Evolutionary conservation across 2,113 vertebrate species (phyloP).

Genomic region (Scytalopus superciliaris): DNA sequence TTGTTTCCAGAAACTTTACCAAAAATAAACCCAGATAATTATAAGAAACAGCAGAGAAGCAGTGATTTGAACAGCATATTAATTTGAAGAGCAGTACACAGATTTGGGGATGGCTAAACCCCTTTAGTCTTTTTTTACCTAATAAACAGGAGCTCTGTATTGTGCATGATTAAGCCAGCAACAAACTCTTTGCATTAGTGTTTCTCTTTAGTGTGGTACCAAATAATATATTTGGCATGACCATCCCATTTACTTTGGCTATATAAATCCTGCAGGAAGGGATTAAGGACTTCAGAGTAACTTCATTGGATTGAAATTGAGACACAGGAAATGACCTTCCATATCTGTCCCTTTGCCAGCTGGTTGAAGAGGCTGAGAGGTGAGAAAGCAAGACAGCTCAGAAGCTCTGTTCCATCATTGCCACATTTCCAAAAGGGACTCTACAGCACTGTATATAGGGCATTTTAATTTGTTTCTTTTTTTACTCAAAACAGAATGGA

Average conservation of each 20-base stretch:
- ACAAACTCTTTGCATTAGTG: neutral
- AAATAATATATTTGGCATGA: neutral
- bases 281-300: neutral
- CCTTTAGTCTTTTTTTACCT: neutral
- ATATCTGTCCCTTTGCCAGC: neutral
- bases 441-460: rapidly evolving
- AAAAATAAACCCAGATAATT: neutral
- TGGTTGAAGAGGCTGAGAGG: neutral
- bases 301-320: neutral
- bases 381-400: neutral
- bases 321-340: neutral
- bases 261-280: neutral
- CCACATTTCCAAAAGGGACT: neutral
- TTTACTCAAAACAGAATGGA: neutral
- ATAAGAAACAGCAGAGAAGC: neutral
- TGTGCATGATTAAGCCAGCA: neutral
- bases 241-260: neutral
- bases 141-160: neutral
- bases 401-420: neutral
- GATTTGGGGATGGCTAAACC: neutral
- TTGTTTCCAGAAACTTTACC: neutral
- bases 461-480: neutral
- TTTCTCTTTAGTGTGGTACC: neutral
- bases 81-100: neutral
- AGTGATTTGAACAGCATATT: neutral